Conservation (phyloP, 1,140 invertebrate genomes). For the Scaptodrosophila lebanonensis region DNA sequence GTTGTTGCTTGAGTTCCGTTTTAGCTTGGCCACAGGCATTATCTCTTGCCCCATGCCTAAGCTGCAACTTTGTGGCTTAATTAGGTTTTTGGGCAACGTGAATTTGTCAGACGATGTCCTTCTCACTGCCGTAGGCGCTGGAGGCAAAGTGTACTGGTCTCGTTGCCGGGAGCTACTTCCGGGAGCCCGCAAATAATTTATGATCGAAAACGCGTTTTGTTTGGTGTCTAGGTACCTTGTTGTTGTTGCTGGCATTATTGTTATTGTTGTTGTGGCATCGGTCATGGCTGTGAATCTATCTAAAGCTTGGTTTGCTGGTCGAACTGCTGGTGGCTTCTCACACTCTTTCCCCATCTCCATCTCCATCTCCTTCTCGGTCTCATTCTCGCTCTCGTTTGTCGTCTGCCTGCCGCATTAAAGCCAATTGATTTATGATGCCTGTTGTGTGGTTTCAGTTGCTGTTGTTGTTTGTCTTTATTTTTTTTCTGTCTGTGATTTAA, state of each 20-base stretch:
- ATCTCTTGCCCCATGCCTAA: neutral
- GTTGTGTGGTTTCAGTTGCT: conserved; percentile 11
- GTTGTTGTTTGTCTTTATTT: conserved; percentile 14
- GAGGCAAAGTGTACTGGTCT: neutral
- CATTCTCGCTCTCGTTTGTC: conserved; percentile 33
- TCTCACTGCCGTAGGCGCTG: too few relatives aligned
- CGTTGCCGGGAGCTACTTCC: conserved; percentile 4
- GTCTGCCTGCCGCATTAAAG: conserved; percentile 50
- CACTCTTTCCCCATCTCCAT: too few relatives aligned
- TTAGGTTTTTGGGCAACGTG: conserved; percentile 66
- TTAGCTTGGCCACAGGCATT: too few relatives aligned
- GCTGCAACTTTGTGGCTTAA: conserved; percentile 46
- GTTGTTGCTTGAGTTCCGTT: too few relatives aligned
- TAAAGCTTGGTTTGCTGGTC: too few relatives aligned
- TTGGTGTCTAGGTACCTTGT: neutral
- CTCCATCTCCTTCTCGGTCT: too few relatives aligned
- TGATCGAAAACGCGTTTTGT: conserved; percentile 69
- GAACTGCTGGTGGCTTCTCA: too few relatives aligned
- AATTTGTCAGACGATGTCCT: conserved; percentile 40
- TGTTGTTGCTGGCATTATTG: too few relatives aligned
- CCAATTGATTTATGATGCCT: conserved; percentile 61
- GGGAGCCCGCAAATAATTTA: conserved; percentile 53
- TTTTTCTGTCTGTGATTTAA: conserved; percentile 29
- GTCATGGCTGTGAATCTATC: too few relatives aligned
- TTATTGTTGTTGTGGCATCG: too few relatives aligned